Evolutionary conservation across 2,797 vertebrate species (phyloP).

Genomic region (Perodicticus potto): DNA sequence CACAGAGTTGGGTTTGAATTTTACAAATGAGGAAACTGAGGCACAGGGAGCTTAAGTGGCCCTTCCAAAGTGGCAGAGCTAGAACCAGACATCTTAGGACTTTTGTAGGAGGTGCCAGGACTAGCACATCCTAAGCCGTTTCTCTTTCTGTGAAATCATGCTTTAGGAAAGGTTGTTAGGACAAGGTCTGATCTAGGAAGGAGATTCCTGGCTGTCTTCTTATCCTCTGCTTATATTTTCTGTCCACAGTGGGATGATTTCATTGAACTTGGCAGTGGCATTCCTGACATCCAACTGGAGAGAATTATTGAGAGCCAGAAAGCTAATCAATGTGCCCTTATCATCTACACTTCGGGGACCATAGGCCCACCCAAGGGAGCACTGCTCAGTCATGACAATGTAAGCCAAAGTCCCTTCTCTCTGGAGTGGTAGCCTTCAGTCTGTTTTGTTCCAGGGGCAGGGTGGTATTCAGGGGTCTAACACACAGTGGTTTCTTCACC

Average conservation of each 20-base stretch:
- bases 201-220: too few relatives aligned
- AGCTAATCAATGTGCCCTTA: constrained; percentile 94
- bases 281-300: constrained; percentile 89
- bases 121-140: not conserved
- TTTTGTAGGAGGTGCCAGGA: not conserved
- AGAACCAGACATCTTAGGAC: not conserved
- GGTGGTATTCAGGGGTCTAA: not conserved
- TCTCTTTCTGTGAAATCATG: too few relatives aligned
- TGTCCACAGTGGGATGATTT: constrained; percentile 94
- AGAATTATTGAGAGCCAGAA: constrained; percentile 91
- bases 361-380: constrained; percentile 95
- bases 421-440: not conserved
- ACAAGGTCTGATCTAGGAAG: not conserved
- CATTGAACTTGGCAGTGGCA: constrained; percentile 89
- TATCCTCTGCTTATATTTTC: not conserved
- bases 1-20: not conserved
- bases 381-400: constrained; percentile 98
- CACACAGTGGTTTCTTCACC: not conserved
- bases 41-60: too few relatives aligned
- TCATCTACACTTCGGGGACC: constrained; percentile 98
- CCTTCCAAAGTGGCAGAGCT: not conserved
- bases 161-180: not conserved
- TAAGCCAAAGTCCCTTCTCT: constrained; percentile 82
- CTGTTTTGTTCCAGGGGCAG: not conserved
- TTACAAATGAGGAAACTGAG: not conserved